phyloP scores from a whole-genome alignment of 2,888 invertebrate genomes.

The Eupithecia pulchellata region DNA sequence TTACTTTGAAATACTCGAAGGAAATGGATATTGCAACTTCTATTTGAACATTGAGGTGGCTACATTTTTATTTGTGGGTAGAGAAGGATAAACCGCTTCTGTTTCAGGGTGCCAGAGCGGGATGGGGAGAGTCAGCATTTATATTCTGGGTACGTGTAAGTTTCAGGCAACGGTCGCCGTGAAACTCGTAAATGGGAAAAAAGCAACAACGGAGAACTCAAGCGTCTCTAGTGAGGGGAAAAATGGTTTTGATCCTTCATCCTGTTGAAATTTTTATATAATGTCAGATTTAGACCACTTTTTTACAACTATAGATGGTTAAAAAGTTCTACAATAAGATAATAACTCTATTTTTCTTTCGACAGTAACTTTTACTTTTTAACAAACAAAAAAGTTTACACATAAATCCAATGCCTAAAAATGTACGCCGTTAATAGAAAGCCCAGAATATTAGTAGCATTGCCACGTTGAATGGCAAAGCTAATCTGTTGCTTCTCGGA shows the following conservation, averaged over 20 bases:
- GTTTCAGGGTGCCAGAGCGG: conserved; percentile 55
- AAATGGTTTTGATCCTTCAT: not conserved
- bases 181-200: conserved; percentile 86
- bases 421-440: too few species aligned
- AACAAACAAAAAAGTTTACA: too few species aligned
- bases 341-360: too few species aligned
- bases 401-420: too few species aligned
- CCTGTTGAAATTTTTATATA: not conserved
- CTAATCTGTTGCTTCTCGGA: too few species aligned
- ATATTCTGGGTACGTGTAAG: conserved; percentile 85
- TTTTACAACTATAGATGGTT: not conserved
- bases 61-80: conserved; percentile 82
- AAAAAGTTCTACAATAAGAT: not conserved
- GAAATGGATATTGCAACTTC: conserved; percentile 78
- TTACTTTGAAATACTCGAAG: conserved; percentile 54
- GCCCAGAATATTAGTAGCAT: too few species aligned
- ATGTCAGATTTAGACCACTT: not conserved
- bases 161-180: conserved; percentile 86
- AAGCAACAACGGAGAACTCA: conserved; percentile 84
- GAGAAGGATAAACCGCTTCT: conserved; percentile 64
- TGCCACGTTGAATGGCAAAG: too few species aligned
- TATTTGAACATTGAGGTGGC: conserved; percentile 78
- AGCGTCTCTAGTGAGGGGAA: conserved; percentile 80
- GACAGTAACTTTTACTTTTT: too few species aligned
- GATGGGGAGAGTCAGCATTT: conserved; percentile 75